Base-by-base conservation (phyloP, 2,797 vertebrate species). In the Manis pentadactyla region DNA sequence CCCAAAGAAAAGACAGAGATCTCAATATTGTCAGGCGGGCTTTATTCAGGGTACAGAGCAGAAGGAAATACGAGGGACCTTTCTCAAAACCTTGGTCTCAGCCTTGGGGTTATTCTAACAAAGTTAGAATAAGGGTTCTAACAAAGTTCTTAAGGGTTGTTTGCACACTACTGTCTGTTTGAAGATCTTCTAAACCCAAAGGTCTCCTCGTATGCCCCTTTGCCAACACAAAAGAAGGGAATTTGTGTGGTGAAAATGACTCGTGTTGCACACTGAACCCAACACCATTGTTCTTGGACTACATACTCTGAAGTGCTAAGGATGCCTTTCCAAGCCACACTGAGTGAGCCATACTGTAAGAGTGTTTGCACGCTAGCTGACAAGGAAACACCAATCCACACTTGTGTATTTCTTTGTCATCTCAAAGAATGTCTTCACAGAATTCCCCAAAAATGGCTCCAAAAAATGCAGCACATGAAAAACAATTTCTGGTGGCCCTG, bases 41-140 rank as follows among this genome's bases (percentile, higher is more conserved):
- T 99, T 99, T 99, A 98, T 99, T 98, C 96, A 0, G 94, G 92
- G 96, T 97, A 97, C 98, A 98, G 98, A 98, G 98, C 97, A 98
- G 97, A 98, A 98, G 98, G 97, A 98, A 98, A 98, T 98, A 98
- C 98, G 97, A 98, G 98, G 97, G 95, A 95, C 93, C 97, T 97
- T 98, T 98, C 98, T 99, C 98, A 98, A 98, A 98, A 96, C 98
- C 93, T 93, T 96, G 85, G 97, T 98, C 95, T 97, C 97, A 98
- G 98, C 93, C 98, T 97, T 96, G 97, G 98, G 98, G 97, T 98
- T 98, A 97, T 98, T 97, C 97, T 97, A 57, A 96, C 97, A 92
- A 98, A 98, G 97, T n/a, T n/a, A n/a, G n/a, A n/a, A n/a, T n/a
- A n/a, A n/a, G n/a, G n/a, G n/a, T n/a, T n/a, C n/a, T n/a, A n/a